Evolutionary conservation across 2,888 invertebrate species (phyloP), one percentile per base, ranked within the genome.

Genomic region (Cryptosula pallasiana): DNA sequence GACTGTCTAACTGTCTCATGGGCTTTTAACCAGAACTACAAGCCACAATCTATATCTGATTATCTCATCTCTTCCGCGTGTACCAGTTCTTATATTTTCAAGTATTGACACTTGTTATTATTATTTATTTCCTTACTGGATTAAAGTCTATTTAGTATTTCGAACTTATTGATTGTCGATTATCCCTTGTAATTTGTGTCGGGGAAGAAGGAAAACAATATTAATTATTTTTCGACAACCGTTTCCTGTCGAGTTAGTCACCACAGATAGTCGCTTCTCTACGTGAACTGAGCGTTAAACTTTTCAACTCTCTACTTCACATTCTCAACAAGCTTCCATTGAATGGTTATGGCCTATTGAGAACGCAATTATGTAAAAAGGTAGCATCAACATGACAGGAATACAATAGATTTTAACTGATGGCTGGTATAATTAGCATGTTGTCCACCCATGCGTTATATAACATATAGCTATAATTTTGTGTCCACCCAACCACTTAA

Each of bases 331-430:
- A 45, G 9, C 5, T 45, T 13, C 45, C 45, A 13, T 45, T 20
- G 45, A 45, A 20, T 45, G 45, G 45, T 45, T 20, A 13, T 45
- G 9, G 20, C 45, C 20, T 20, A 20, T 20, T 45, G 9, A 45
- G 20, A 45, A 20, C 45, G 20, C 20, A 63, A 63, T 63, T 63
- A 63, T 63, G 63, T 63, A 63, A 34, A 63, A 63, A 63, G 25
- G 25, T n/a, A n/a, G n/a, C n/a, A n/a, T n/a, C n/a, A 16, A 55
- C 25, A 23, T 29, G 63, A 63, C 63, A 63, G 63, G 20, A 1
- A 34, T 13, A 63, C 63, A 63, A 63, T 63, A 63, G 63, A 32
- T n/a, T 63, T 63, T 63, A 32, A 63, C 13, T 27, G 27, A 63
- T 63, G 32, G 63, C 63, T 25, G 20, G 63, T 13, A 32, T 34